A percentile compares a stretch with the other conserved stretches of the same genome.
Conservation (phyloP, 2,888 invertebrate genomes). For the Bugulina stolonifera region DNA sequence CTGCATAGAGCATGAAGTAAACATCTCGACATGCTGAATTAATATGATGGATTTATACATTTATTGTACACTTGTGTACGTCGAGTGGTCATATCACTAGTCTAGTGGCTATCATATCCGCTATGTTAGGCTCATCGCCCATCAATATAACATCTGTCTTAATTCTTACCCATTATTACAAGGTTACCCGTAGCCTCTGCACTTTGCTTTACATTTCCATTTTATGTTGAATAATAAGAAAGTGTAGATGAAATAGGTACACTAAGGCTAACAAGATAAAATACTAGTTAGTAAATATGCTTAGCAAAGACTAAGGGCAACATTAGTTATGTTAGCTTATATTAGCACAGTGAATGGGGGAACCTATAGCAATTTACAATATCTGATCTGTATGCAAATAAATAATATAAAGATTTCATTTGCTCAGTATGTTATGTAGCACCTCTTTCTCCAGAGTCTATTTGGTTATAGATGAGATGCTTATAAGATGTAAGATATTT, state of each 20-base stretch:
- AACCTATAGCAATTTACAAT: background rate
- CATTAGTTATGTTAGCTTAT: background rate
- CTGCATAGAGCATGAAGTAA: no score
- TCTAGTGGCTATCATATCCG: slow-evolving; percentile 4
- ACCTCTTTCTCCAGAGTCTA: no score
- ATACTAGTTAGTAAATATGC: slow-evolving; percentile 7
- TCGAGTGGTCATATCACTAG: background rate
- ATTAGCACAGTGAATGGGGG: background rate
- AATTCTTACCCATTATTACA: background rate
- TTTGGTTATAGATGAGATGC: no score
- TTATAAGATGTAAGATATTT: no score
- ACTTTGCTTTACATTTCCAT: no score
- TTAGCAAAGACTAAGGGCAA: background rate
- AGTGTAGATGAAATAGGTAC: no score
- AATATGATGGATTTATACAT: background rate
- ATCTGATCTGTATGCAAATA: background rate
- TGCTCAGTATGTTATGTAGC: background rate
- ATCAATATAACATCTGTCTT: background rate
- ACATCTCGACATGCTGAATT: no score
- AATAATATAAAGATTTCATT: slow-evolving; percentile 14
- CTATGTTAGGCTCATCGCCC: background rate
- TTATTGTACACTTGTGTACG: slow-evolving; percentile 14
- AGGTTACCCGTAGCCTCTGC: background rate
- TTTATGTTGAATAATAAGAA: no score
- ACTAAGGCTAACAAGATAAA: background rate